Evolutionary conservation across 2,888 invertebrate species (phyloP), one percentile per base, ranked within the genome.

Genomic region (Panzeria rudis): DNA sequence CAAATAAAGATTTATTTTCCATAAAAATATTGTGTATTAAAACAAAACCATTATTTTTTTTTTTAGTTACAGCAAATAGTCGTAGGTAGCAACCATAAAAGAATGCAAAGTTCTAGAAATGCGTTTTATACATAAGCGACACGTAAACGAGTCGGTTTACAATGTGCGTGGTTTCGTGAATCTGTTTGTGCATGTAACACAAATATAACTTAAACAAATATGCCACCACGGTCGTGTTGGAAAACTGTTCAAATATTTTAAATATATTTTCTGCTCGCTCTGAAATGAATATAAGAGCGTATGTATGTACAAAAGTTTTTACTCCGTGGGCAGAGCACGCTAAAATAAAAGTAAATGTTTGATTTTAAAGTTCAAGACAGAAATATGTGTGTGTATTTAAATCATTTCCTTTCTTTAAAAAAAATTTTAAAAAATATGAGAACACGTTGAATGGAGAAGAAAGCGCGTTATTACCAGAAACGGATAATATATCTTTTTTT

Each of bases 1-100:
- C 6, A 47, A 59, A 32, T 29, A 15, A 32, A 72, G 20, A 32
- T 61, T 35, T 47, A 61, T 71, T 71, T 56, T 41, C 17, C 20
- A 44, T 41, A 44, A 56, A 56, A 71, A 52, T 69, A 54, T 38
- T 38, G 8, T 68, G 6, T 8, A 17, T 38, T 38, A 7, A 38
- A 9, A 38, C 38, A 38, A 13, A 11, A 13, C 11, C 11, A 38
- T 38, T 38, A 38, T 38, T 38, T 38, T 35, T 35, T 35, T 35
- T 23, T 23, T 52, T 38, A n/a, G 23, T 47, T 32, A 7, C 32
- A 52, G n/a, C 13, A 35, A 32, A 35, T 35, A 23, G 13, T 23
- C 38, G 17, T 15, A 38, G 15, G 3, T n/a, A n/a, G n/a, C 3
- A 17, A 7, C 29, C 5, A 54, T 17, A n/a, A 41, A 38, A 38